These are phyloP conservation scores for Pholis gunnellus DNA, from an alignment of 2,113 vertebrate species.

Conservation along the genomic window DNA sequence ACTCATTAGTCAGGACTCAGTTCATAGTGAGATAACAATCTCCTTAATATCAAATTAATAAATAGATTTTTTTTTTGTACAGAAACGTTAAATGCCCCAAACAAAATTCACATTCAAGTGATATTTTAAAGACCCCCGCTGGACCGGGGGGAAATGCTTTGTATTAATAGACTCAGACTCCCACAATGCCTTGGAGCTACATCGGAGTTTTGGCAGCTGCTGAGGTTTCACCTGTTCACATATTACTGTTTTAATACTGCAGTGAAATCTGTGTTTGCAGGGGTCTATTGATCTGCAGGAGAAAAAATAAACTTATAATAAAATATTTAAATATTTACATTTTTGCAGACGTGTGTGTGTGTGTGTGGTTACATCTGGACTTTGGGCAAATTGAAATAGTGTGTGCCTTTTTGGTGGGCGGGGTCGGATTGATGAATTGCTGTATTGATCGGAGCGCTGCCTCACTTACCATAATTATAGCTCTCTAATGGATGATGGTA, in stretches of 20 bases:
- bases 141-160: background rate
- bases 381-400: conserved; percentile 38
- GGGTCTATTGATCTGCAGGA: background rate
- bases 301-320: background rate
- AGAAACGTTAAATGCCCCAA: background rate
- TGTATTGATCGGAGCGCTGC: conserved; percentile 93
- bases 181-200: conserved; percentile 17
- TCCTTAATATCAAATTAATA: background rate
- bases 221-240: background rate
- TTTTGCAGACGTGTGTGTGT: conserved; percentile 21
- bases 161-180: conserved; percentile 4
- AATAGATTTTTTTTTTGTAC: background rate
- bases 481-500: conserved; percentile 90
- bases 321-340: background rate
- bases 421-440: conserved; percentile 92
- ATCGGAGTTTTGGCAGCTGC: background rate
- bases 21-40: too few species aligned
- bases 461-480: conserved; percentile 99
- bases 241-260: too few species aligned
- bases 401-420: conserved; percentile 50
- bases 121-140: background rate
- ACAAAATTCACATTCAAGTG: background rate
- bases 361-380: conserved; percentile 32
- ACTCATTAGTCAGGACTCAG: too few species aligned
- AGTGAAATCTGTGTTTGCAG: too few species aligned